Evolutionary conservation across 2,113 vertebrate species (phyloP), one percentile per base, ranked within the genome.

Genomic region (Nannospalax galili): DNA sequence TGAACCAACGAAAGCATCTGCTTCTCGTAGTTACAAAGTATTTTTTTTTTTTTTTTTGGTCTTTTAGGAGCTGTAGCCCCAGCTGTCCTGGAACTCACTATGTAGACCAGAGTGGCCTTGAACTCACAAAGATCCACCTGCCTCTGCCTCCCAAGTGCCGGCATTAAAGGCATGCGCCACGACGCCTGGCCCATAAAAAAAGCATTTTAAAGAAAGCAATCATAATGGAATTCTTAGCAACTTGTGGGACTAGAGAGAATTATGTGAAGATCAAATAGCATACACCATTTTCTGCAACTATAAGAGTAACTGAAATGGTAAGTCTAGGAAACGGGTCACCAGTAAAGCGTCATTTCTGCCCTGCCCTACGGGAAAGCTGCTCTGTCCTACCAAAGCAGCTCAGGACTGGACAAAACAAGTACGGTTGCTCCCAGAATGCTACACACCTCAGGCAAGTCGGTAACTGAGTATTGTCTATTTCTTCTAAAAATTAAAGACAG

Each of bases 251-350:
- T 72, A 37, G 8, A 93, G 92, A 12, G 87, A 93, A 40, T 74
- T 65, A 79, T 85, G 77, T 45, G 37, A 15, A 72, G 95, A 82
- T 88, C 82, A 85, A 94, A 62, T 32, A 37, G 32, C 81, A 60
- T 35, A 84, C 4, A 91, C 42, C 1, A 62, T 79, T 91, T 93
- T 73, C 52, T 87, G 35, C 37, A 40, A 42, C 74, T 89, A 89
- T 85, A 95, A 16, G 17, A 92, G 84, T 30, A 48, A 87, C 37
- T 92, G 35, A 79, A 81, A 87, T 1, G 1, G 3, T 56, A 73
- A 60, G 5, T 2, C 62, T 7, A 85, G 30, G 87, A 97, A 58
- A 88, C 0, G 17, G 26, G 87, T 5, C 37, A 92, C 45, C 3
- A 91, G 32, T 20, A 93, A 84, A 94, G 70, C 19, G 79, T 9